Evolutionary conservation across 2,113 vertebrate genomes (phyloP).

Genomic region (Cynoglossus semilaevis): DNA sequence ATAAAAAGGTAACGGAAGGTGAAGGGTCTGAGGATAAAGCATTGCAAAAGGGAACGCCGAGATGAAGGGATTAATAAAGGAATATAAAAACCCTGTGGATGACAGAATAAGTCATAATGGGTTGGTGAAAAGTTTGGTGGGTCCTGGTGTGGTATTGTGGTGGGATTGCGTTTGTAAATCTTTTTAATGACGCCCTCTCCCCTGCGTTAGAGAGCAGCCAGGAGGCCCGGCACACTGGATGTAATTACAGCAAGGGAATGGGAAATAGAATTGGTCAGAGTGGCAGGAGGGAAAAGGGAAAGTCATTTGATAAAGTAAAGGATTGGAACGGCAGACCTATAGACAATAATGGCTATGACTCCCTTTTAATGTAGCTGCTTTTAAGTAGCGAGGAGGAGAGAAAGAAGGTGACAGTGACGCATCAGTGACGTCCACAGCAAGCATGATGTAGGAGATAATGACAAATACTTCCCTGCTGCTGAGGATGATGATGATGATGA

Average conservation of each 20-base stretch:
- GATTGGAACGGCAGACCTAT: constrained; percentile 65
- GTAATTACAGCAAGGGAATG: constrained; percentile 69
- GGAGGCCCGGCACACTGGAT: constrained; percentile 70
- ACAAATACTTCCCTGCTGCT: constrained; percentile 28
- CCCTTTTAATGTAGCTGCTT: constrained; percentile 57
- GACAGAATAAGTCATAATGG: constrained; percentile 55
- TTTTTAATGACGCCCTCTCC: constrained; percentile 70
- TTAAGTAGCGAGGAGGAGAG: constrained; percentile 56
- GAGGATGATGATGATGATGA: constrained; percentile 52
- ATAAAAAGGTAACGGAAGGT: too few species aligned
- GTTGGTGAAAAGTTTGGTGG: background rate
- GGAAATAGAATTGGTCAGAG: constrained; percentile 50
- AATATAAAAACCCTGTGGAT: constrained; percentile 14
- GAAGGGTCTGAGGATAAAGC: too few species aligned
- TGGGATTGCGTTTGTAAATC: constrained; percentile 67
- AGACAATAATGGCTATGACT: constrained; percentile 62
- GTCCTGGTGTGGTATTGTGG: background rate
- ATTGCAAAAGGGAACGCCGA: too few species aligned
- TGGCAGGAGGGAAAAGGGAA: constrained; percentile 43
- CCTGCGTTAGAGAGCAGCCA: constrained; percentile 63
- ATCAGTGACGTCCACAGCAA: background rate
- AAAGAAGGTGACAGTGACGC: constrained; percentile 44
- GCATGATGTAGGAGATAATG: constrained; percentile 24
- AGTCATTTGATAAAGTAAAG: constrained; percentile 69
- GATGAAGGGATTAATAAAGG: too few species aligned